Evolutionary conservation across 1,140 invertebrate species (phyloP), one percentile per base, ranked within the genome.

Genomic region (Lepidurus apus): DNA sequence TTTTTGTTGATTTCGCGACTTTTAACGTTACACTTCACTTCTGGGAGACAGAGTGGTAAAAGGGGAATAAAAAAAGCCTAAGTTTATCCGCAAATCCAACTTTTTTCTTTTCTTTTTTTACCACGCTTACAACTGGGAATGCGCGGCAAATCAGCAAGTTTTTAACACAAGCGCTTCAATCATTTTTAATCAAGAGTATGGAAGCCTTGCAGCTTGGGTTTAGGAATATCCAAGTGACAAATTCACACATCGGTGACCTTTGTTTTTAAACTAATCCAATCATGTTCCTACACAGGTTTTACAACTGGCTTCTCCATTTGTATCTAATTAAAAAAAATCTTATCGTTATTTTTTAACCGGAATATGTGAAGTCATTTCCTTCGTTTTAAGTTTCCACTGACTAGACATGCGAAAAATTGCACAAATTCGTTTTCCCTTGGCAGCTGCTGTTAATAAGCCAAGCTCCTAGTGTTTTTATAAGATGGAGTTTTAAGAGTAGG

Each of bases 141-240:
- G 21, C 53, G 53, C n/a, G 3, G 34, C n/a, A 65, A 17, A 65
- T n/a, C 53, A 65, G 21, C 53, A 65, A 65, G 9, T 65, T 65
- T 34, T 17, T 65, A 65, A 17, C 17, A 65, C 53, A 21, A 65
- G 13, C 8, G 53, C 53, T 21, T 65, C 53, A 65, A 65, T 21
- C 53, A 65, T 13, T 65, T 65, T n/a, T n/a, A 65, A 4, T 65
- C 53, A 65, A 17, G 53, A 65, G 53, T 65, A 65, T 65, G 53
- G 53, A 65, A 65, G 53, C 53, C 53, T 65, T 65, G 21, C 53
- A 65, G 53, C 53, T 65, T 65, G 53, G 53, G 53, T n/a, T 34
- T 65, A 65, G 17, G 53, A 65, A 65, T 65, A 65, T 65, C 53
- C 53, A 65, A 65, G 53, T 65, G 53, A 65, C 53, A 65, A 65